phyloP scores from a whole-genome alignment of 2,888 invertebrate species.

The Slavum lentiscoides region DNA sequence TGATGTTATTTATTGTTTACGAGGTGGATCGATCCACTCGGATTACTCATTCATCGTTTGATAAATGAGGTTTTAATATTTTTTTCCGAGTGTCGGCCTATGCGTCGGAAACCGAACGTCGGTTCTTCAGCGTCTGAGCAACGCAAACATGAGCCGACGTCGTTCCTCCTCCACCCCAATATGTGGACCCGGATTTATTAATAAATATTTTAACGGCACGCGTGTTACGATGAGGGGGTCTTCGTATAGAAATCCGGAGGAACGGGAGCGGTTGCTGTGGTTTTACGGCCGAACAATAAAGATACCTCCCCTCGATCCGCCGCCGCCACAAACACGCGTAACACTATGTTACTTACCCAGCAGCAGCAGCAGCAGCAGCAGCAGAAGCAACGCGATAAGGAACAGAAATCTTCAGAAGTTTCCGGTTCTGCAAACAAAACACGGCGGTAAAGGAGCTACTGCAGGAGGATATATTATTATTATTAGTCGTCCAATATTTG shows the following conservation, averaged over 20 bases:
- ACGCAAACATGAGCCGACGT: no score
- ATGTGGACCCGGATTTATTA: conserved; percentile 24
- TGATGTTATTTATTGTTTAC: no score
- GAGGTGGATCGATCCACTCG: no score
- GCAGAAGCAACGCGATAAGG: conserved; percentile 20
- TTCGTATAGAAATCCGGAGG: no score
- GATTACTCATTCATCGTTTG: no score
- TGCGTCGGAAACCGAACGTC: no score
- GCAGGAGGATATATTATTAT: no score
- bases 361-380: not conserved
- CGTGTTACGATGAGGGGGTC: no score
- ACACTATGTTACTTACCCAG: not conserved
- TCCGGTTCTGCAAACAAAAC: conserved; percentile 42
- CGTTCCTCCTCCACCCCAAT: not conserved
- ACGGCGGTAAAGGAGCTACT: not conserved
- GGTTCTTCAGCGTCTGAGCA: no score
- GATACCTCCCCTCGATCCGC: not conserved
- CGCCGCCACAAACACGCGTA: not conserved
- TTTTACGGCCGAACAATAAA: conserved; percentile 48
- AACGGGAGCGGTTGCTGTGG: no score
- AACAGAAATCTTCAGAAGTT: conserved; percentile 49
- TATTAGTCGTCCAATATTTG: conserved; percentile 34
- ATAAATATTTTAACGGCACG: not conserved
- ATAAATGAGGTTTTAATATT: no score
- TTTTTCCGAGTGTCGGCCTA: no score